Conservation (phyloP, 2,113 vertebrate genomes). For the Acrocephalus arundinaceus region DNA sequence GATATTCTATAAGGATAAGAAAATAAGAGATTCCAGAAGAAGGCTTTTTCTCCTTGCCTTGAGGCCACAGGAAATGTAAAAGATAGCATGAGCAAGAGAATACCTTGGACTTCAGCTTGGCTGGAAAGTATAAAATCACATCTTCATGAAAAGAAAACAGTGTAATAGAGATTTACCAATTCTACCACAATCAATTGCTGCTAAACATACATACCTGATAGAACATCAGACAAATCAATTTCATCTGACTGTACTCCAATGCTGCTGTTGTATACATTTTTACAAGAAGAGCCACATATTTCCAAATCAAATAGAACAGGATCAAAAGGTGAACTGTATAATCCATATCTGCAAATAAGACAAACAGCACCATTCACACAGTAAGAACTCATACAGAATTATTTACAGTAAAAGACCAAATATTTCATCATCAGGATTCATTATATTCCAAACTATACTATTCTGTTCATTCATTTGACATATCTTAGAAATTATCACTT, state of each 20-base stretch:
- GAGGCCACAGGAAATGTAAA: neutral
- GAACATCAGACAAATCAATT: constrained; percentile 97
- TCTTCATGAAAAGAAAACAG: neutral
- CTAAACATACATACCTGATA: constrained; percentile 84
- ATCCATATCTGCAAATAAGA: constrained; percentile 86
- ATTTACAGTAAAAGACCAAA: neutral
- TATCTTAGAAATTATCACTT: neutral
- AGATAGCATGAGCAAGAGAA: neutral
- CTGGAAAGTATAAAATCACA: neutral
- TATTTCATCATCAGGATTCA: neutral
- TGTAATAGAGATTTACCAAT: neutral
- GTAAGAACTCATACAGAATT: neutral
- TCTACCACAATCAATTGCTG: neutral
- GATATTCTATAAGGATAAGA: neutral
- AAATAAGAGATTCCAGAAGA: neutral
- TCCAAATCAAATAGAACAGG: constrained; percentile 98
- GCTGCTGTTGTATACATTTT: constrained; percentile 93
- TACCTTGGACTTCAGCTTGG: neutral
- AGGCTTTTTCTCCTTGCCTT: neutral
- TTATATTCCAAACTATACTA: neutral
- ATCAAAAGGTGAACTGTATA: constrained; percentile 98
- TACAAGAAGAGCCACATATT: constrained; percentile 97
- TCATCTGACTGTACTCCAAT: constrained; percentile 95
- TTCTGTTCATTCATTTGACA: neutral
- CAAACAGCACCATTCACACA: neutral